Evolutionary conservation across 30 jellyfish, hydroid and myxozoan species (phyloP), one percentile per base, ranked within the genome.

Genomic region (Phacellophora camtschatica): DNA sequence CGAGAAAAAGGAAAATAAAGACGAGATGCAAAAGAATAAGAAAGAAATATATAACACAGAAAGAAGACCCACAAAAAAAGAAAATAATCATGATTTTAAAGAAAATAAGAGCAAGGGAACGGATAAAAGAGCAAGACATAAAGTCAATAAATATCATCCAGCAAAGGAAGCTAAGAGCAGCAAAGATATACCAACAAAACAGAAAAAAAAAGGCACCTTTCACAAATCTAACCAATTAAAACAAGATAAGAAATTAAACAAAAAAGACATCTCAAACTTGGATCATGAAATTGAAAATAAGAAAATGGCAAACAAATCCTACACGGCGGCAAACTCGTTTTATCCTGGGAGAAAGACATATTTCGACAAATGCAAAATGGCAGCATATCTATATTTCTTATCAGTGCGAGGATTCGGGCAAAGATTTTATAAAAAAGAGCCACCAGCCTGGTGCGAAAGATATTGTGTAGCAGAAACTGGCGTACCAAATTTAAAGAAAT

Each of bases 361-460:
- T 19, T 48, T 78, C 73, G 41, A 37, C 46, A 25, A 68, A 13
- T 78, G 90, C 66, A 78, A 78, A 51, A 20, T 78, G 51, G 78
- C 90, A 20, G 90, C 90, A 12, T 64, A 78, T 63, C 65, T 78
- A 15, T 78, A 78, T 34, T 78, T 37, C 82, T 28, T 78, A 0
- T 74, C 82, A 4, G 82, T 78, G 43, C 42, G 90, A 78, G 90
- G 90, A 12, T 78, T 78, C 49, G 90, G 90, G n/a, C 71, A 78
- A 30, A 78, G 36, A 46, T 78, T 34, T 48, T 78, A 78, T 64
- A 28, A 46, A 36, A 29, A 78, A 13, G 36, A 63, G 19, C 28
- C 82, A 8, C 81, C 90, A 0, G 63, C 27, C 16, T 78, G 90
- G 90, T 78, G 90, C 54, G 34, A 62, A 18, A 25, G 48, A 13